Evolutionary conservation across 2,113 vertebrate genomes (phyloP).

Genomic region (Turnix velox): DNA sequence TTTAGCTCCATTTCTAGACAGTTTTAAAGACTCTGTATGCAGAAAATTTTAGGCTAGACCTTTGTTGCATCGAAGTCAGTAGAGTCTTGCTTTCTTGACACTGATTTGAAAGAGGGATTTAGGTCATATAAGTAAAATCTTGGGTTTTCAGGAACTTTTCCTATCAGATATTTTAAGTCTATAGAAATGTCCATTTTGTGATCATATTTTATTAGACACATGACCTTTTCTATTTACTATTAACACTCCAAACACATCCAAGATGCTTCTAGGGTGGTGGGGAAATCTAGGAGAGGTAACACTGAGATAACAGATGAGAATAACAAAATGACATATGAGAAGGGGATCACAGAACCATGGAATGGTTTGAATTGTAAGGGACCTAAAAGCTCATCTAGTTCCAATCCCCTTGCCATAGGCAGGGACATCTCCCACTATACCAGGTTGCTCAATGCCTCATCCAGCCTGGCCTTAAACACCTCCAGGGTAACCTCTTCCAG

Average conservation of each 20-base stretch:
- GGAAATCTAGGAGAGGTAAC: not conserved
- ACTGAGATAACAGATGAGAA: conserved; percentile 1
- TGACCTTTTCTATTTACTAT: not conserved
- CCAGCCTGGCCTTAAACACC: no score
- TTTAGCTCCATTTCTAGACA: not conserved
- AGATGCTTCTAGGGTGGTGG: not conserved
- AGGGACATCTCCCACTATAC: no score
- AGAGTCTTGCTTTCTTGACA: not conserved
- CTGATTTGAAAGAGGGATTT: not conserved
- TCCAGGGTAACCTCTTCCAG: no score
- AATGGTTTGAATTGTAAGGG: no score
- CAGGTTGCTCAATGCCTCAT: no score
- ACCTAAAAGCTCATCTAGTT: no score
- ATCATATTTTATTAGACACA: not conserved
- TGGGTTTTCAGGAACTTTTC: not conserved
- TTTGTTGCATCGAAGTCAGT: not conserved
- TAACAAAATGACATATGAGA: no score
- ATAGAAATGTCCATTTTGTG: not conserved
- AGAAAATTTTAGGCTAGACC: not conserved
- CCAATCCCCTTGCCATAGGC: no score
- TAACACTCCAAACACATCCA: not conserved
- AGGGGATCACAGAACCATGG: no score
- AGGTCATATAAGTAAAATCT: not conserved
- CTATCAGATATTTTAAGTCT: not conserved
- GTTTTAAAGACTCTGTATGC: not conserved